Evolutionary conservation across 2,888 invertebrate species (phyloP).

Genomic region (Embidobia sp.): DNA sequence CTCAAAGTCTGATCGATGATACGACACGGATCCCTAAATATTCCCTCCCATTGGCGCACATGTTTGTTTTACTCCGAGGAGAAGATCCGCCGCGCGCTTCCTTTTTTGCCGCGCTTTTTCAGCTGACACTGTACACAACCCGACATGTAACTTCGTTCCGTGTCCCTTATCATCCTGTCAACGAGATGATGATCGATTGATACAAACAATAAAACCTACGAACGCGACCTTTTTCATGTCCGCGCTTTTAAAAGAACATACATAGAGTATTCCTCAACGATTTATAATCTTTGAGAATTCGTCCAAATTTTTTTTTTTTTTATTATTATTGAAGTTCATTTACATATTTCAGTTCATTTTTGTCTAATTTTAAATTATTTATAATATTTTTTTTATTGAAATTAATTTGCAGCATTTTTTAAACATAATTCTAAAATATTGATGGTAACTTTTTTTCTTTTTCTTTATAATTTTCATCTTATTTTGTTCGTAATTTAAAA

Average conservation of each 20-base stretch:
- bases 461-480: too few species aligned
- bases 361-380: too few species aligned
- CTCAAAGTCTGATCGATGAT: conserved; percentile 66
- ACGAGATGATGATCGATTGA: conserved; percentile 56
- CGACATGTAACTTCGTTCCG: conserved; percentile 23
- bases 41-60: conserved; percentile 39
- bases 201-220: conserved; percentile 53
- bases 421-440: too few species aligned
- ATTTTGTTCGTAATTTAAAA: too few species aligned
- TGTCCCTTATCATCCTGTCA: conserved; percentile 50
- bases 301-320: neutral
- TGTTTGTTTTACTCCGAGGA: conserved; percentile 46
- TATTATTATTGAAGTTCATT: neutral
- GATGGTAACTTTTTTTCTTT: too few species aligned
- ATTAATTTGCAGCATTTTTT: too few species aligned
- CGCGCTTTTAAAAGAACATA: conserved; percentile 45
- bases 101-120: conserved; percentile 21
- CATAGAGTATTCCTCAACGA: conserved; percentile 25
- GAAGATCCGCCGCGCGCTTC: conserved; percentile 23
- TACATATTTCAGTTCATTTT: too few species aligned
- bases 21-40: conserved; percentile 66
- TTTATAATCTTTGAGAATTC: conserved; percentile 22
- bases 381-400: too few species aligned
- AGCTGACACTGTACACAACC: conserved; percentile 39
- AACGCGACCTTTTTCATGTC: conserved; percentile 34